These are phyloP conservation scores for Drosophila suzukii DNA, from an alignment of 1,140 invertebrate species.

Conservation along the genomic window DNA sequence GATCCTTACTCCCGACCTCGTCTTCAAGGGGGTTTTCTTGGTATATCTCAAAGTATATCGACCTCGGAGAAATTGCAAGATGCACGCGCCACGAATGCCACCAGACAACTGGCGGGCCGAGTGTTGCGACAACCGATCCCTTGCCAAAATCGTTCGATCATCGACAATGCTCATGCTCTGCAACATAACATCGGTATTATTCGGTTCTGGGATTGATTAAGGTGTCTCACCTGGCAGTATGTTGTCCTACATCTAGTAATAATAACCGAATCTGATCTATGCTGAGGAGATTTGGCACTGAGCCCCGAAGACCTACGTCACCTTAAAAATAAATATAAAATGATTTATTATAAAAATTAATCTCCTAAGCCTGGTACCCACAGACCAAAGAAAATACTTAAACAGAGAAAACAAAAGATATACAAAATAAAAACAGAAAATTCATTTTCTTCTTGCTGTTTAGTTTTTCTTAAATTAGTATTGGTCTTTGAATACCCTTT, in stretches of 20 bases:
- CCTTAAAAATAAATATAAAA: not conserved
- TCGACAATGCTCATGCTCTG: constrained; percentile 16
- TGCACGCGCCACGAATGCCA: constrained; percentile 49
- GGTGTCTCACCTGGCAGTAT: not conserved
- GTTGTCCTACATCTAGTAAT: constrained; percentile 5
- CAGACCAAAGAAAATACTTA: not conserved
- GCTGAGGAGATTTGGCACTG: not conserved
- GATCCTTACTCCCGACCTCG: not conserved
- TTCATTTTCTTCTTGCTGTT: not conserved
- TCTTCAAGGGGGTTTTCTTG: not conserved
- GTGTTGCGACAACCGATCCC: constrained; percentile 30
- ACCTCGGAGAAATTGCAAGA: constrained; percentile 21
- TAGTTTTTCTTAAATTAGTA: not conserved
- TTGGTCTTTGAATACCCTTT: not conserved
- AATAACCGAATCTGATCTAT: not conserved
- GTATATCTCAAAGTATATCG: constrained; percentile 3
- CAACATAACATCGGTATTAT: constrained; percentile 29
- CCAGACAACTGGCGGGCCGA: constrained; percentile 53
- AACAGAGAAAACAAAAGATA: not conserved
- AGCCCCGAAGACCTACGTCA: constrained; percentile 1
- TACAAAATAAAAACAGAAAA: not conserved
- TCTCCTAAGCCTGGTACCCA: not conserved
- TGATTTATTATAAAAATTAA: not conserved
- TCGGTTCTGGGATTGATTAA: not conserved
- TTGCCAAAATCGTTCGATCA: constrained; percentile 48